Evolutionary conservation across 2,888 invertebrate species (phyloP), one percentile per base, ranked within the genome.

Genomic region (Cryptosula pallasiana): DNA sequence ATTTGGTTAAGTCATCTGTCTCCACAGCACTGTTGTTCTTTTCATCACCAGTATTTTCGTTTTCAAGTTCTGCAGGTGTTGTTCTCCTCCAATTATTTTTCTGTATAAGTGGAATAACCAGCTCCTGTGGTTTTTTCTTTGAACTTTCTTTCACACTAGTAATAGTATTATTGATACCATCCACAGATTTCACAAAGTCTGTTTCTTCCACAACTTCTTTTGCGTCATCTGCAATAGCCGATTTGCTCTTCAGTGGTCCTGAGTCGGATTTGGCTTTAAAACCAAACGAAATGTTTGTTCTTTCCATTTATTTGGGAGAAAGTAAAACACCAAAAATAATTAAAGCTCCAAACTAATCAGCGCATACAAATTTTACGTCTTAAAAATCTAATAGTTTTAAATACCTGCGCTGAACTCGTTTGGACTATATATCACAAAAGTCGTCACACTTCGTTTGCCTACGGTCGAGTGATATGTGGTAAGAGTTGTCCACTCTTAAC

Each of bases 71-170:
- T 16, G 5, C 2, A 5, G 45, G 3, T 2, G 2, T 32, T 2
- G n/a, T 54, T 25, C 27, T 3, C 29, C 70, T n/a, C 69, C 69
- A 69, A 16, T 70, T 36, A 9, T 45, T 70, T 3, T 23, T 36
- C 32, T 36, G 36, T 36, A 70, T 70, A 3, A 70, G 45, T n/a
- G 70, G 70, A 36, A 70, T 70, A 3, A 70, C 70, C 3, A 70
- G 25, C 9, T 27, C 29, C 5, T 27, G 29, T 5, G 3, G 25
- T 13, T 27, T 9, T 63, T 63, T 63, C 32, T 27, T 45, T 13
- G 5, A 45, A 45, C 20, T 45, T 13, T 5, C 9, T 5, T 34
- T 34, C 32, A 29, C 34, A 5, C 13, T 63, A 9, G 13, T 27
- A 63, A 20, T 63, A 25, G 13, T 27, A 32, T 25, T 63, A 3